Percentiles rank a stretch among this genome's conserved stretches.
These are phyloP conservation scores for Lagodon rhomboides DNA, from an alignment of 2,797 vertebrate genomes.

Conservation along the genomic window DNA sequence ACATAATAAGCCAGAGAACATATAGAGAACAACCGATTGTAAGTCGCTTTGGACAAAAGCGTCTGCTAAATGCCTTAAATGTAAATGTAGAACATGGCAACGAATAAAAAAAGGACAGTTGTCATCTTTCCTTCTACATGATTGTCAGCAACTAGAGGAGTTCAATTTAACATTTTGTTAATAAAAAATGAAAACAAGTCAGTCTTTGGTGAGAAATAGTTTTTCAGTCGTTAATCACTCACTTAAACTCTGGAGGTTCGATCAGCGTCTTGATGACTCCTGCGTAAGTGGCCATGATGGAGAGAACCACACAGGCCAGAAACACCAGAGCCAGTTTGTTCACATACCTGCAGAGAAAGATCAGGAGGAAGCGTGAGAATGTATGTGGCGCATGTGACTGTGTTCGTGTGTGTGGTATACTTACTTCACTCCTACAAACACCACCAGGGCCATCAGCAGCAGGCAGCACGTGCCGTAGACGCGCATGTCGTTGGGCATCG, in stretches of 20 bases:
- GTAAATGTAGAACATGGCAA: too few relatives aligned
- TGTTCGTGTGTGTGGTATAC: constrained; percentile 26
- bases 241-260: constrained; percentile 89
- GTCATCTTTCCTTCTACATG: background rate
- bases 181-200: background rate
- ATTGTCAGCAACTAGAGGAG: background rate
- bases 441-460: constrained; percentile 92
- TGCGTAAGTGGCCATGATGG: constrained; percentile 95
- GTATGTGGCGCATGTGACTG: background rate
- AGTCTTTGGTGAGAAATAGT: background rate
- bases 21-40: too few relatives aligned
- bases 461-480: constrained; percentile 93
- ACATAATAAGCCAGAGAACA: too few relatives aligned
- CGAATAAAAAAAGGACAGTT: background rate
- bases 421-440: constrained; percentile 95
- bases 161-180: too few relatives aligned
- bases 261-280: constrained; percentile 92
- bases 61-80: too few relatives aligned
- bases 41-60: too few relatives aligned
- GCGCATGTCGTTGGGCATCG: constrained; percentile 90
- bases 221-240: constrained; percentile 66
- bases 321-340: constrained; percentile 97
- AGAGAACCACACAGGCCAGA: constrained; percentile 94
- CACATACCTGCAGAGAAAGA: constrained; percentile 85
- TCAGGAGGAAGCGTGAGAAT: background rate